These are phyloP conservation scores for Siphamia tubifer DNA, from an alignment of 2,113 vertebrate genomes.

Conservation along the genomic window DNA sequence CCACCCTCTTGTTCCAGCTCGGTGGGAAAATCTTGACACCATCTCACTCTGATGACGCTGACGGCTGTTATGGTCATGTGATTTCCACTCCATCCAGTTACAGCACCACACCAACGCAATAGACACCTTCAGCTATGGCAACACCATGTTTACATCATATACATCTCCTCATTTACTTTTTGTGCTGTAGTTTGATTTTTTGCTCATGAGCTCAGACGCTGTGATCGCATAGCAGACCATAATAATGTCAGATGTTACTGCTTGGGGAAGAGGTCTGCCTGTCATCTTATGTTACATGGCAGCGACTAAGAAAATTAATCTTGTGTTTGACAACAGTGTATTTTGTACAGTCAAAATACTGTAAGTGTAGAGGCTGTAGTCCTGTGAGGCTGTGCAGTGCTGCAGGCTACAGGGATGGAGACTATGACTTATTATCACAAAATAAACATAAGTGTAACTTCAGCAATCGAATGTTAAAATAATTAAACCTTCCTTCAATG, in stretches of 20 bases:
- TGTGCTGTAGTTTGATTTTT: no score
- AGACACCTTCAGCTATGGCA: slow-evolving; percentile 19
- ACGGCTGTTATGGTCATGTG: neutral
- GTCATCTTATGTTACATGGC: neutral
- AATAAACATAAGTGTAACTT: neutral
- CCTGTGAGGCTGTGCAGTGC: neutral
- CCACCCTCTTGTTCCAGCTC: slow-evolving; percentile 49
- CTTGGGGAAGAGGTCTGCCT: neutral
- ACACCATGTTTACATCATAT: slow-evolving; percentile 30
- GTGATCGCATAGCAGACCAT: neutral
- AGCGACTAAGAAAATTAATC: neutral
- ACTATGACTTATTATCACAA: slow-evolving; percentile 18
- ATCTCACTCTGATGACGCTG: neutral
- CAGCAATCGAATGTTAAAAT: neutral
- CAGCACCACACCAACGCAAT: slow-evolving; percentile 17
- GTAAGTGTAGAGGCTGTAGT: neutral
- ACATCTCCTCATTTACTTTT: neutral
- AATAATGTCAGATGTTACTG: neutral
- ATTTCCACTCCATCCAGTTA: slow-evolving; percentile 21
- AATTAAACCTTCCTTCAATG: neutral
- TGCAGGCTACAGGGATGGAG: neutral
- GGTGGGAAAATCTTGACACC: slow-evolving; percentile 60
- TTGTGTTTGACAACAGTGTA: neutral
- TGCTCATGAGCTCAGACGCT: neutral
- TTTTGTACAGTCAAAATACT: neutral